Percentiles rank a stretch among this genome's conserved stretches.
phyloP scores from a whole-genome alignment of 2,888 invertebrate species.

The Didymodactylos carnosus region DNA sequence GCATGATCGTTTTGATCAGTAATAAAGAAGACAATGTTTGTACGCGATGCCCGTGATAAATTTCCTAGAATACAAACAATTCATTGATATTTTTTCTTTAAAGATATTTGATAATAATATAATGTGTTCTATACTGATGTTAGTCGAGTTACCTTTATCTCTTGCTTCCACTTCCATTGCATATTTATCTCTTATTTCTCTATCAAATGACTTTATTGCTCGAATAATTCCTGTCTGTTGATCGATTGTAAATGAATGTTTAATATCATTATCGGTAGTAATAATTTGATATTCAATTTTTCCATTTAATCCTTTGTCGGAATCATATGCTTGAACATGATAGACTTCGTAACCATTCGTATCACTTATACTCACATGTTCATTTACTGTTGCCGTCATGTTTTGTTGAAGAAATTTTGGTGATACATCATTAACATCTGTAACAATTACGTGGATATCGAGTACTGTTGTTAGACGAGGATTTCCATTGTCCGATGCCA shows the following conservation, averaged over 20 bases:
- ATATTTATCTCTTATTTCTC: neutral
- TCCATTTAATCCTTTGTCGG: neutral
- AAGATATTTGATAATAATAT: no score
- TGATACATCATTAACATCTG: neutral
- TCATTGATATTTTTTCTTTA: no score
- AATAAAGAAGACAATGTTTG: neutral
- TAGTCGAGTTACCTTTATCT: neutral
- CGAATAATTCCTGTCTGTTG: neutral
- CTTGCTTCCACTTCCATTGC: neutral
- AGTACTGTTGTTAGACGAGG: neutral
- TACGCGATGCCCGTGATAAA: neutral
- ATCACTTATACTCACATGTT: neutral
- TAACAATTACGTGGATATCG: neutral
- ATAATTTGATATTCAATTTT: neutral
- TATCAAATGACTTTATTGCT: neutral
- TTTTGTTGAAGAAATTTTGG: neutral
- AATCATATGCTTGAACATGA: neutral
- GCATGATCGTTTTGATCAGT: neutral
- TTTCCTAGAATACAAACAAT: no score
- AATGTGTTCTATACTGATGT: no score
- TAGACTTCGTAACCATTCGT: neutral
- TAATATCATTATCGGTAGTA: neutral
- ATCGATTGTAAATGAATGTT: neutral
- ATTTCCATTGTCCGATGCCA: neutral
- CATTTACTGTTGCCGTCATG: neutral